Evolutionary conservation across 2,797 vertebrate genomes (phyloP), one percentile per base, ranked within the genome.

Genomic region (Pogonophryne albipinna): DNA sequence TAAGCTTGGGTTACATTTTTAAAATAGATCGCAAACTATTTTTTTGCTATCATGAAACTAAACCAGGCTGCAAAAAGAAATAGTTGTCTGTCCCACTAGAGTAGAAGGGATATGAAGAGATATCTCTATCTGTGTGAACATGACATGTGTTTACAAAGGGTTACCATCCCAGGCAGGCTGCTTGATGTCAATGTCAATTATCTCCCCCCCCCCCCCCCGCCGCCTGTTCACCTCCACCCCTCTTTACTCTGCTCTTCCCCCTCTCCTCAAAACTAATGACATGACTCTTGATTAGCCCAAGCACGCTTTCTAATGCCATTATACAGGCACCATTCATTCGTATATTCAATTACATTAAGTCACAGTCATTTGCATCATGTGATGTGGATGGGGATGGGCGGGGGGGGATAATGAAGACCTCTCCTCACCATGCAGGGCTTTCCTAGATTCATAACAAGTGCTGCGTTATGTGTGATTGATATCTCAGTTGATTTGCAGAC

Each of bases 281-380:
- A 78, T 80, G 90, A 64, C 87, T 89, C 91, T 91, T 90, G 82
- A 93, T 90, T 87, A 92, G 67, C 70, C 17, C 70, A 71, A 83
- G 89, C 87, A 84, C 4, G 76, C 87, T 79, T 81, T 87, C 80
- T 94, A 94, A 95, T 91, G 85, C 70, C 87, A 92, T 94, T 93
- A 95, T 82, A 89, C 85, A 87, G 92, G 90, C 92, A 90, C 89
- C 91, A 94, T 95, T 95, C 93, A 93, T 94, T 91, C 90, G 85
- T 91, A 82, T 94, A 95, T 95, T 95, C 90, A 94, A 94, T 96
- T 95, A 95, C 75, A 82, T 92, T 91, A 94, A 95, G 94, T 95
- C 92, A 93, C 84, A 85, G 87, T 93, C 88, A 94, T 94, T 94
- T 92, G 89, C 89, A 89, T 95, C 94, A 94, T 95, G 94, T 92